Evolutionary conservation across 2,113 vertebrate genomes (phyloP).

Genomic region (Sylvietta virens): DNA sequence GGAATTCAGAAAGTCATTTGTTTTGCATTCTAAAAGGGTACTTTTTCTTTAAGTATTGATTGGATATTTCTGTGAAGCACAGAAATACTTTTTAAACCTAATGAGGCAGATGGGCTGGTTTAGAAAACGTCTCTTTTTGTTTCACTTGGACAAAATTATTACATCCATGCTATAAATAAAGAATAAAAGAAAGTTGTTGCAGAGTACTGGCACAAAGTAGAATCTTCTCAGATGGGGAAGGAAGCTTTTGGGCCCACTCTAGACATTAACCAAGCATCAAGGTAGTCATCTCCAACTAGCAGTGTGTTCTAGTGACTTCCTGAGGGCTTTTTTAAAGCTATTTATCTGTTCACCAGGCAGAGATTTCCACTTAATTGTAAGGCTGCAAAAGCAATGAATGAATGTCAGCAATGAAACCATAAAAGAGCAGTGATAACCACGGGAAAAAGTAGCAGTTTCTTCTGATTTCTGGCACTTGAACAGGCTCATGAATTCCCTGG

Average conservation of each 20-base stretch:
- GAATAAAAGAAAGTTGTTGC: slow-evolving; percentile 35
- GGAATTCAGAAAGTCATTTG: not conserved
- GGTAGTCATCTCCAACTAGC: slow-evolving; percentile 24
- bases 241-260: slow-evolving; percentile 44
- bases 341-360: slow-evolving; percentile 36
- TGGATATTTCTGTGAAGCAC: not conserved
- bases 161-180: not conserved
- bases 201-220: slow-evolving; percentile 18
- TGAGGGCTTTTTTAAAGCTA: slow-evolving; percentile 27
- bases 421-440: not conserved
- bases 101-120: not conserved
- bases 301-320: slow-evolving; percentile 39
- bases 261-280: slow-evolving; percentile 34
- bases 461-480: not conserved
- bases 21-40: not conserved
- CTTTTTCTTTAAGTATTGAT: not conserved
- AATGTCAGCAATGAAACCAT: not conserved
- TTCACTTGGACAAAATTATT: not conserved
- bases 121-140: not conserved
- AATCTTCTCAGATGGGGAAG: slow-evolving; percentile 25
- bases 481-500: not conserved
- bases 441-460: not conserved
- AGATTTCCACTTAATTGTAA: slow-evolving; percentile 32
- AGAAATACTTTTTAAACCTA: not conserved
- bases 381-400: not conserved